phyloP scores from a whole-genome alignment of 2,113 vertebrate species.

The Tapirus terrestris region DNA sequence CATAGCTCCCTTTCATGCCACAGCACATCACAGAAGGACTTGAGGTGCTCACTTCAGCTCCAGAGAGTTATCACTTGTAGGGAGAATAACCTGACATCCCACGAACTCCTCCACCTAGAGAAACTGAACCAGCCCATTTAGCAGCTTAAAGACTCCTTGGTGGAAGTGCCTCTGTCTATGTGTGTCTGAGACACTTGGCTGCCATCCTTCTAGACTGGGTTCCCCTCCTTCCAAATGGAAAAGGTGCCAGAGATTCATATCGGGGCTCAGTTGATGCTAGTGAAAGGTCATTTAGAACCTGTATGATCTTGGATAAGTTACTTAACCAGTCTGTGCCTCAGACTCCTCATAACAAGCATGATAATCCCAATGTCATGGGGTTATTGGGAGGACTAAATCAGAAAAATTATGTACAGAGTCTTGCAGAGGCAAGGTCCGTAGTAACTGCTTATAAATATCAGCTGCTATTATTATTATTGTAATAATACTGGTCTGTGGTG shows the following conservation, averaged over 20 bases:
- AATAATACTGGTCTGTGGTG: not conserved
- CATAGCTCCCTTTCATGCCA: not conserved
- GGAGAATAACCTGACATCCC: not conserved
- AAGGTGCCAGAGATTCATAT: not conserved
- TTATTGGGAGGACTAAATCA: not conserved
- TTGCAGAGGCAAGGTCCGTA: not conserved
- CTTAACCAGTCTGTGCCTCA: not conserved
- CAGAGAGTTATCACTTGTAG: not conserved
- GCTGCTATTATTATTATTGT: not conserved
- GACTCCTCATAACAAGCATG: not conserved
- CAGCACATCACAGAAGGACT: not conserved
- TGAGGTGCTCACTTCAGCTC: not conserved
- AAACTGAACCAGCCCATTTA: not conserved
- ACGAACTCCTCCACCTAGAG: not conserved
- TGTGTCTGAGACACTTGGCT: not conserved
- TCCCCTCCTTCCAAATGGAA: not conserved
- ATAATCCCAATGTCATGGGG: not conserved
- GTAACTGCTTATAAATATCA: conserved; percentile 26
- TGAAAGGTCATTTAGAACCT: not conserved
- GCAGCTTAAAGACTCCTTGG: not conserved
- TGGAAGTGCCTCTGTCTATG: not conserved
- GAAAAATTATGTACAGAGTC: conserved; percentile 7
- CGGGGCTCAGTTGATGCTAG: not conserved
- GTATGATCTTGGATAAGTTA: not conserved
- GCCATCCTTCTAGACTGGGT: not conserved